phyloP scores from a whole-genome alignment of 2,113 vertebrate genomes.

The Apodemus sylvaticus region DNA sequence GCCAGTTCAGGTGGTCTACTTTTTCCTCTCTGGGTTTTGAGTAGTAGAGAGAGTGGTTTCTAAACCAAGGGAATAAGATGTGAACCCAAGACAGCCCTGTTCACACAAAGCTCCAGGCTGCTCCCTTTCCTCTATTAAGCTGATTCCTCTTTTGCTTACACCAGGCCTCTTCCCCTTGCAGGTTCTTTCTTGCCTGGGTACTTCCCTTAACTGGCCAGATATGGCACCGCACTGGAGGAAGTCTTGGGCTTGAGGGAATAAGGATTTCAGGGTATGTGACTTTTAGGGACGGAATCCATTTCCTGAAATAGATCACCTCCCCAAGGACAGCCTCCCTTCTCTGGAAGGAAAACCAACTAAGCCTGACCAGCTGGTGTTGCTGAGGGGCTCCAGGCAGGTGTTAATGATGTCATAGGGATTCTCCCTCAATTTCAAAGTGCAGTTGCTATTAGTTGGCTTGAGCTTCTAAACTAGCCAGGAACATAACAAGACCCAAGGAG shows the following conservation, averaged over 20 bases:
- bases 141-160: background rate
- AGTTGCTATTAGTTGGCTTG: background rate
- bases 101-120: accelerated
- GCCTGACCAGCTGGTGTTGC: background rate
- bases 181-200: background rate
- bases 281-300: background rate
- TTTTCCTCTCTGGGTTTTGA: background rate
- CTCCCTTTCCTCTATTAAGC: background rate
- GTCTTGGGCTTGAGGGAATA: too few relatives aligned
- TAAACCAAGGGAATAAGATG: background rate
- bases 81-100: too few relatives aligned
- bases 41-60: background rate
- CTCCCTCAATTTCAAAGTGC: background rate
- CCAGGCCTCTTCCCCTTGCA: background rate
- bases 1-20: background rate
- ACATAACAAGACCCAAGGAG: background rate
- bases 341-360: background rate
- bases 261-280: background rate
- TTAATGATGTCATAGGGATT: background rate
- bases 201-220: background rate
- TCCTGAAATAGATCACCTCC: background rate
- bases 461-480: background rate
- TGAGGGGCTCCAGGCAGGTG: background rate
- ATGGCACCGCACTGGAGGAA: background rate
- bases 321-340: background rate